These are phyloP conservation scores for Dasysyrphus tricinctus DNA, from an alignment of 2,888 invertebrate species.

Conservation along the genomic window DNA sequence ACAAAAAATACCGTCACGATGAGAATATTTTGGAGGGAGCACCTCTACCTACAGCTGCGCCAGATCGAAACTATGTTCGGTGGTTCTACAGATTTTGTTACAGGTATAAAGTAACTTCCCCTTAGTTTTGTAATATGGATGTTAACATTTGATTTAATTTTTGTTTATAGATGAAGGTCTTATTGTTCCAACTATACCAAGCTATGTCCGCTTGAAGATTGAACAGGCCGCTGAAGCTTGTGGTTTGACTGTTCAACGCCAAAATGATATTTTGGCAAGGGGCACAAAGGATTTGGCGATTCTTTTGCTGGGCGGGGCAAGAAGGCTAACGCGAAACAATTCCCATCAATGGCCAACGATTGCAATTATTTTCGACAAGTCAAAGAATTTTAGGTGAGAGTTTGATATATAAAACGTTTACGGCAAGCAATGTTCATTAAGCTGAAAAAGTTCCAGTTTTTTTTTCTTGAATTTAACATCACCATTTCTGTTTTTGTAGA, in stretches of 20 bases:
- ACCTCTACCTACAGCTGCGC: constrained; percentile 86
- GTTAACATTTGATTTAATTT: neutral
- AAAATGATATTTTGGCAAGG: constrained; percentile 91
- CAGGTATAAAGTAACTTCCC: constrained; percentile 74
- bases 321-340: constrained; percentile 92
- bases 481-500: constrained; percentile 74
- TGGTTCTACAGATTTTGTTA: constrained; percentile 81
- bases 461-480: neutral
- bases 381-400: constrained; percentile 84
- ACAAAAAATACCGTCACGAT: constrained; percentile 90
- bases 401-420: too few relatives aligned
- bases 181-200: constrained; percentile 90
- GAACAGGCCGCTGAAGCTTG: constrained; percentile 88
- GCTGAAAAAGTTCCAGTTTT: too few relatives aligned
- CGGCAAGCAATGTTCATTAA: too few relatives aligned
- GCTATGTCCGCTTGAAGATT: constrained; percentile 87
- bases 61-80: constrained; percentile 86
- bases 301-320: constrained; percentile 92
- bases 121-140: neutral
- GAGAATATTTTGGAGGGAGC: constrained; percentile 91
- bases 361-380: constrained; percentile 89
- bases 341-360: constrained; percentile 94
- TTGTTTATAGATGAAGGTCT: constrained; percentile 88
- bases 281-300: constrained; percentile 93
- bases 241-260: constrained; percentile 87